Percentiles rank a stretch among this genome's conserved stretches.
Evolutionary conservation across 2,888 invertebrate species (phyloP).

Genomic region (Clusia tigrina): DNA sequence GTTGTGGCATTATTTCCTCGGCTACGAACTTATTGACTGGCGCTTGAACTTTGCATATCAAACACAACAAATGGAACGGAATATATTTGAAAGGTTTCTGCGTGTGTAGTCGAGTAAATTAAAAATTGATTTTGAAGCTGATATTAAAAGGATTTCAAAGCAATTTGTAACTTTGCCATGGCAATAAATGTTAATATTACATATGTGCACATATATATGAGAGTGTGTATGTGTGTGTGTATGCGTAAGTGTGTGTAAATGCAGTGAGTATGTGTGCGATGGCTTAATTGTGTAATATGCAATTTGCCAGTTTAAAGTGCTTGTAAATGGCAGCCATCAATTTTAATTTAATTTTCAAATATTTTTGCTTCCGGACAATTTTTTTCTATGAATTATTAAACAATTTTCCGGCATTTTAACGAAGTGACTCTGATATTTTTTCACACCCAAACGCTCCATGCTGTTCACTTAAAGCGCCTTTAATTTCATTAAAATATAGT

Average conservation of each 20-base stretch:
- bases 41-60: too few species aligned
- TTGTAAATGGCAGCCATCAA: background rate
- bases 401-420: background rate
- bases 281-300: background rate
- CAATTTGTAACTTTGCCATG: background rate
- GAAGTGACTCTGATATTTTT: background rate
- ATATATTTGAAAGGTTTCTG: too few species aligned
- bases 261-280: background rate
- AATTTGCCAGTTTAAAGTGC: background rate
- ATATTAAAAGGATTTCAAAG: too few species aligned
- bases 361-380: background rate
- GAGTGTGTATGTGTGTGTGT: background rate
- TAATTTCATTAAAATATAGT: constrained; percentile 6
- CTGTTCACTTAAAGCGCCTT: background rate
- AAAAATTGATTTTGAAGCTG: too few species aligned
- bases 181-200: background rate
- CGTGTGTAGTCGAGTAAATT: too few species aligned
- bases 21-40: too few species aligned
- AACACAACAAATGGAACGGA: too few species aligned
- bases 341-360: background rate
- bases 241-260: background rate
- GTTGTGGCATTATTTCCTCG: too few species aligned
- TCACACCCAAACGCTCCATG: background rate
- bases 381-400: background rate
- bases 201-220: background rate